Conservation (phyloP, 2,888 invertebrate species). For the Leptura quadrifasciata region DNA sequence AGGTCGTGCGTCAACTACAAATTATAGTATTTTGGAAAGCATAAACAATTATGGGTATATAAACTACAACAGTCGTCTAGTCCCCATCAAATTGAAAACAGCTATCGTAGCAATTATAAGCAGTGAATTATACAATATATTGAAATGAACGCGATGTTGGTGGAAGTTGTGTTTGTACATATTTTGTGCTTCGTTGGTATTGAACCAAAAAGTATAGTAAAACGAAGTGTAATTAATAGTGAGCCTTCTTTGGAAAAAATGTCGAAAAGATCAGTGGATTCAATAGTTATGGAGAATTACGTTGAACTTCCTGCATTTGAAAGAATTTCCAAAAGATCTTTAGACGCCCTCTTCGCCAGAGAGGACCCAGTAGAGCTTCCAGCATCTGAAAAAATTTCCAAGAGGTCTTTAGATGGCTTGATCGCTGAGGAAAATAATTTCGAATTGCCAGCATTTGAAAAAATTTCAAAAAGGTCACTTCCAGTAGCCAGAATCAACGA, state of each 20-base stretch:
- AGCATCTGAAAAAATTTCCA: conserved; percentile 31
- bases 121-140: neutral
- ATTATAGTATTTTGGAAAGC: conserved; percentile 33
- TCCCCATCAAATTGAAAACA: neutral
- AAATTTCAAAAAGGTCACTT: conserved; percentile 14
- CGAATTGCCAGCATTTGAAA: conserved; percentile 22
- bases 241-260: conserved; percentile 16
- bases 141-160: conserved; percentile 9
- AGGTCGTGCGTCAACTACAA: conserved; percentile 33
- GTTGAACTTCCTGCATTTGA: conserved; percentile 29
- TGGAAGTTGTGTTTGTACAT: conserved; percentile 12
- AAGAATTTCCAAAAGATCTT: conserved; percentile 31
- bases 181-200: conserved; percentile 15
- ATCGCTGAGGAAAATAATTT: neutral
- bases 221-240: neutral
- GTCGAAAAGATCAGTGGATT: conserved; percentile 14
- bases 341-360: conserved; percentile 3
- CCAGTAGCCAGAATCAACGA: neutral
- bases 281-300: neutral
- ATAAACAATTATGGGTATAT: conserved; percentile 29
- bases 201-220: conserved; percentile 2
- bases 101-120: neutral
- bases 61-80: neutral
- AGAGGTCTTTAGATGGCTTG: conserved; percentile 31
- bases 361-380: neutral